Evolutionary conservation across 2,797 vertebrate species (phyloP), one percentile per base, ranked within the genome.

Genomic region (Dromococcyx pavoninus): DNA sequence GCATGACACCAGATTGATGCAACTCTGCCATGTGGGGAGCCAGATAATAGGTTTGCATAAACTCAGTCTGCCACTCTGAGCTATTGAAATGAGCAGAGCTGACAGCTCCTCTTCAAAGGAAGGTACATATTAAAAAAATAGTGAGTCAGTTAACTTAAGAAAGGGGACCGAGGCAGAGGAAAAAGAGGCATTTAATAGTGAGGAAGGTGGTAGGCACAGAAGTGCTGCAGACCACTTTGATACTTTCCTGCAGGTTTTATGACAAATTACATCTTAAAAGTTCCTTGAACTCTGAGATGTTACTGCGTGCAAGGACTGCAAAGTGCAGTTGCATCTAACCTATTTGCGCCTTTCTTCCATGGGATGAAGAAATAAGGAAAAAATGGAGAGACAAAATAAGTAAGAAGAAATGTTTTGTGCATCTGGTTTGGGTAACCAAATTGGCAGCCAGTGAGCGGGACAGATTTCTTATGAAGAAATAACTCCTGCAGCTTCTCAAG

Each of bases 401-500:
- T 56, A 74, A 53, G 43, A 77, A 56, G 94, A 83, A 92, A 70
- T 23, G 1, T 17, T 91, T 95, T 86, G 25, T 80, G 30, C 13
- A 7, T 85, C 90, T 94, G 53, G n/a, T 51, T 89, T 83, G 73
- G 79, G 75, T 91, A 94, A 91, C 86, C 80, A 66, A 96, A 75
- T 62, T 94, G 89, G 85, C 91, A 95, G 56, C 69, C 75, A 95
- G 62, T 23, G 64, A 89, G 76, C 81, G 48, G 91, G 95, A 93
- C 72, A 94, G 79, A 85, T 86, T 94, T 94, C 85, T 96, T 81
- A 93, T 90, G 74, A 95, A 91, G 92, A 94, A 93, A 81, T 73
- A 73, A 54, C 48, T 97, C 64, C 79, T 61, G 53, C 67, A 87
- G 84, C 64, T 96, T 96, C 88, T 93, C 65, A 87, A 91, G 88